Conservation (phyloP, 2,888 invertebrate species). For the Sussaba pulchella region DNA sequence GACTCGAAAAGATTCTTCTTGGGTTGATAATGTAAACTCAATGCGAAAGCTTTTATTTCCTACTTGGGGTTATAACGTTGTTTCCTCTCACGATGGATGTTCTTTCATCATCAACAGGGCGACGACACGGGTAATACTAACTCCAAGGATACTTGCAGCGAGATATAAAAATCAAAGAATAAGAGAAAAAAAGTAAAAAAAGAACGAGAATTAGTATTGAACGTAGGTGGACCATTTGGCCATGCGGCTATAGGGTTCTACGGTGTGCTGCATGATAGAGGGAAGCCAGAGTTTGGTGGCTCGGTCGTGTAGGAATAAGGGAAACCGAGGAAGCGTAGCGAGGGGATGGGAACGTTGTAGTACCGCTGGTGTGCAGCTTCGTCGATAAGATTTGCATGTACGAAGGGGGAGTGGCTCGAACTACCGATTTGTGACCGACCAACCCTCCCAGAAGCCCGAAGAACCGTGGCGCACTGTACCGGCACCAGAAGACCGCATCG, state of each 20-base stretch:
- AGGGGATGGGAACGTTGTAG: neutral
- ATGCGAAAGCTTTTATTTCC: neutral
- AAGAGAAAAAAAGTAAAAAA: too few relatives aligned
- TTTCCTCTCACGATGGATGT: neutral
- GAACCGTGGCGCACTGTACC: slow-evolving; percentile 18
- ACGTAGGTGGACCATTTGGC: neutral
- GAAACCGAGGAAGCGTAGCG: neutral
- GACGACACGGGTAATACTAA: neutral
- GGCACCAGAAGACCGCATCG: slow-evolving; percentile 11
- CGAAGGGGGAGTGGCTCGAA: slow-evolving; percentile 48
- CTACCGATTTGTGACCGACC: slow-evolving; percentile 50
- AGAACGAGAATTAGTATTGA: neutral
- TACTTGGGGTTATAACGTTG: neutral
- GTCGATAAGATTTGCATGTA: slow-evolving; percentile 52
- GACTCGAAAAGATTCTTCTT: neutral
- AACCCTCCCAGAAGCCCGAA: slow-evolving; percentile 36
- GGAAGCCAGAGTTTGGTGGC: slow-evolving; percentile 19
- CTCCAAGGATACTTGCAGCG: too few relatives aligned
- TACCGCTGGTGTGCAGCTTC: slow-evolving; percentile 39
- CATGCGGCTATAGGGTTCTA: neutral
- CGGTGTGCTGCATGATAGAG: slow-evolving; percentile 15
- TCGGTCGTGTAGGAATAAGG: slow-evolving; percentile 7
- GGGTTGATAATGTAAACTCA: neutral
- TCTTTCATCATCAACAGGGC: neutral
- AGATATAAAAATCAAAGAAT: too few relatives aligned